Base-by-base conservation (phyloP, 2,797 vertebrate species). In the Cyclura pinguis region DNA sequence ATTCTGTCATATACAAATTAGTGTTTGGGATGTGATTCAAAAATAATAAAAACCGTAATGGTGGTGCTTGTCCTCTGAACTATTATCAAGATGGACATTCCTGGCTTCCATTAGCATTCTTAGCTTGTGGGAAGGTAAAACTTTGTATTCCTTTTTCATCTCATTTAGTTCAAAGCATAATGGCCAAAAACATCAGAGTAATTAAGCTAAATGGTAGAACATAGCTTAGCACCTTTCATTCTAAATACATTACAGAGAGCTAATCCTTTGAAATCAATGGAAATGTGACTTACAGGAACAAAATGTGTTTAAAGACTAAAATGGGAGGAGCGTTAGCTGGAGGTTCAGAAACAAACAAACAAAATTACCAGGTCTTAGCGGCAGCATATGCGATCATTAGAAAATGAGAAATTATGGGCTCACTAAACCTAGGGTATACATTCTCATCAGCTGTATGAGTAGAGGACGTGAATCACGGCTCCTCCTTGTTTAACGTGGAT, bases 1-100 rank as follows among this genome's bases (percentile, higher is more conserved):
- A 94, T 96, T 95, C 91, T 86, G 91, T 87, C 81, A 81, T 94
- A 85, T 93, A 89, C 90, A 97, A 96, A 93, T 95, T 93, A 91
- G 92, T 94, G 87, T 86, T 83, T 22, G 89, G 16, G 92, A 96
- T 29, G 94, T 93, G 94, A 94, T 95, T 93, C 76, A 95, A 96
- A 95, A 95, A 76, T 78, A 95, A 88, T 69, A 89, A 96, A 84
- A 90, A 18, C 20, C 13, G 64, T 77, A 85, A 88, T 29, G 29
- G 13, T 90, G 47, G 64, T 89, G 89, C 27, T 88, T 95, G 73
- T 87, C 38, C 78, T 96, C 91, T 20, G 69, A 80, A 76, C 74
- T 84, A 76, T 50, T 84, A 20, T 83, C 84, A 91, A 83, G n/a
- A 0, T 0, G 76, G 50, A n/a, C 84, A 80, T 89, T 86, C 52